Percentiles rank a stretch among this genome's conserved stretches.
These are phyloP conservation scores for Synanthedon myopaeformis DNA, from an alignment of 2,888 invertebrate species.

Conservation along the genomic window DNA sequence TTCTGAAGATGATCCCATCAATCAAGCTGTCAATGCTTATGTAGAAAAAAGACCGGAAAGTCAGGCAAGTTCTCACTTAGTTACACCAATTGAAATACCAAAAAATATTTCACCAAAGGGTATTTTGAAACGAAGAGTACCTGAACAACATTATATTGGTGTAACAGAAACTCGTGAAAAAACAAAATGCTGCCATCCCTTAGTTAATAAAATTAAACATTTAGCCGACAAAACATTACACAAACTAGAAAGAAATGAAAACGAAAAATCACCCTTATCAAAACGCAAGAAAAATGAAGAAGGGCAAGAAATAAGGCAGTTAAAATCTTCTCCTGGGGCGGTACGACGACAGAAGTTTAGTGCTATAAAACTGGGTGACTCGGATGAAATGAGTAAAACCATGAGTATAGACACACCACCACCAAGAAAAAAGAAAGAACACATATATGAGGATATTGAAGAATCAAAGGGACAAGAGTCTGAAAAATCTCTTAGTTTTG, in stretches of 20 bases:
- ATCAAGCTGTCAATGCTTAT: slow-evolving; percentile 23
- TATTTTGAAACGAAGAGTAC: slow-evolving; percentile 64
- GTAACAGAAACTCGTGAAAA: slow-evolving; percentile 60
- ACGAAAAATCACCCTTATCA: slow-evolving; percentile 46
- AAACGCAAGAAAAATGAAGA: slow-evolving; percentile 67
- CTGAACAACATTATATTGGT: slow-evolving; percentile 50
- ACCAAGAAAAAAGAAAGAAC: slow-evolving; percentile 67
- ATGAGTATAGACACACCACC: slow-evolving; percentile 52
- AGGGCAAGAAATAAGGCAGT: slow-evolving; percentile 69
- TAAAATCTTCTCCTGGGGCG: slow-evolving; percentile 73
- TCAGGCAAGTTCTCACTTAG: slow-evolving; percentile 32
- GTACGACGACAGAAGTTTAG: slow-evolving; percentile 65
- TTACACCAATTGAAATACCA: slow-evolving; percentile 38
- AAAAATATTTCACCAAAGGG: slow-evolving; percentile 63
- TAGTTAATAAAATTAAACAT: slow-evolving; percentile 74
- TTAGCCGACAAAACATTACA: slow-evolving; percentile 73
- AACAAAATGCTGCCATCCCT: slow-evolving; percentile 70
- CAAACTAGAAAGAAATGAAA: slow-evolving; percentile 55
- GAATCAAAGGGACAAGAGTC: slow-evolving; percentile 39
- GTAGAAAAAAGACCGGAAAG: slow-evolving; percentile 42
- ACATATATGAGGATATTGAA: slow-evolving; percentile 74
- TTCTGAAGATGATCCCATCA: slow-evolving; percentile 52
- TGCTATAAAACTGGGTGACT: slow-evolving; percentile 61
- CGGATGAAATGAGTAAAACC: slow-evolving; percentile 64
- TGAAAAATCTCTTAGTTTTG: slow-evolving; percentile 62